Base-by-base conservation (phyloP, 2,888 invertebrate genomes). In the Drosophila mimetica region DNA sequence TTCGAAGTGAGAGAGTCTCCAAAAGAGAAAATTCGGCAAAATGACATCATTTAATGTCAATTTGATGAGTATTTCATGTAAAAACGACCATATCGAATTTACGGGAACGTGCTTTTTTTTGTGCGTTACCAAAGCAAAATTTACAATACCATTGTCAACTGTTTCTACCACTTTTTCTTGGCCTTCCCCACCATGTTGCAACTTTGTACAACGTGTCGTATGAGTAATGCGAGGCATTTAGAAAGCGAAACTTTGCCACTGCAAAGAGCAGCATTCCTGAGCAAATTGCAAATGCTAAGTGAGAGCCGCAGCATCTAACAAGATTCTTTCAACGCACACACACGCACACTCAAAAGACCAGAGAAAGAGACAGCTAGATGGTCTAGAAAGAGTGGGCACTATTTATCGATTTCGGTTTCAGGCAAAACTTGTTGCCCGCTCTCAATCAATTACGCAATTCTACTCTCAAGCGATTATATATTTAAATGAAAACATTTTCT, bases 161-260 rank as follows among this genome's bases (percentile, higher is more conserved):
- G 25, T n/a, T 28, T 51, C 28, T 11, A 7, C n/a, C n/a, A 16
- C 44, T 30, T 69, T 25, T 14, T 28, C 51, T 52, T 58, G 25
- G 25, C 28, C 14, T 16, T 44, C 11, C 44, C 7, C 14, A 25
- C 14, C 14, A 44, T 3, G 28, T 48, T 36, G 63, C 63, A 50
- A 51, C 42, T 36, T n/a, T 64, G 13, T 60, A 42, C 67, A 74
- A 54, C 65, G 47, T 46, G 66, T 59, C 70, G 80, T 50, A 77
- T 84, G 75, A 65, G 75, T 77, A 80, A 79, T 59, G 63, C 34
- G 44, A 60, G 57, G 51, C 48, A 47, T 52, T 69, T 83, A 46
- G 61, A 53, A 54, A 59, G 59, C 47, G 47, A 32, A 44, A 77
- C 63, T 66, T 34, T 32, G 53, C 52, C 47, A 39, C 58, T 47